Conservation (phyloP, 2,797 vertebrate species). For the Phrynocephalus forsythii region DNA sequence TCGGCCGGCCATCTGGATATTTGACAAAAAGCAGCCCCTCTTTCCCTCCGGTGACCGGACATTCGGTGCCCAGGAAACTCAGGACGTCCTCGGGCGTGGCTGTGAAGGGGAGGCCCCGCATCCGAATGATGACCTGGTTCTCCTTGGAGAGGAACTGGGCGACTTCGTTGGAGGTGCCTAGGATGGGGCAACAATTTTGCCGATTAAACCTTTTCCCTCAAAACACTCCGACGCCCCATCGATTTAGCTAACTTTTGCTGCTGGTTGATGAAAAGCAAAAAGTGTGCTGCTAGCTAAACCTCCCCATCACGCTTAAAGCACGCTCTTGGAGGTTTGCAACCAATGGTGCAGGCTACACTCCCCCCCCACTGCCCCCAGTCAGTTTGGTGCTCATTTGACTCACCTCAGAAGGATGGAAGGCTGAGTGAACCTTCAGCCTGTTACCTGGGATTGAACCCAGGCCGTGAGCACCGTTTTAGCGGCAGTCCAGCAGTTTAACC, state of each 20-base stretch:
- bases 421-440: no score
- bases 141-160: conserved; percentile 96
- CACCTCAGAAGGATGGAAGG: no score
- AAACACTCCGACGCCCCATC: not conserved
- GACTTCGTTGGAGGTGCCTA: conserved; percentile 96
- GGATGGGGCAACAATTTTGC: not conserved
- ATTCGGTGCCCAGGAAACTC: conserved; percentile 90
- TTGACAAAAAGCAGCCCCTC: conserved; percentile 97
- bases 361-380: no score
- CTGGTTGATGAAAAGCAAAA: no score
- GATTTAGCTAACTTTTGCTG: not conserved
- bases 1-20: conserved; percentile 94
- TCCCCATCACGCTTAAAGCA: no score
- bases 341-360: no score
- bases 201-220: not conserved
- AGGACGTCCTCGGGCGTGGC: conserved; percentile 90
- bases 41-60: conserved; percentile 88
- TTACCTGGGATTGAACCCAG: no score
- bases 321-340: no score
- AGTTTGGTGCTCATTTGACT: no score
- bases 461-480: no score
- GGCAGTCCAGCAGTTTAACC: no score
- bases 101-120: conserved; percentile 93
- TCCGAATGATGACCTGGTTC: conserved; percentile 95
- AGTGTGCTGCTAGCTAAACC: no score